Evolutionary conservation across 2,888 invertebrate species (phyloP), one percentile per base, ranked within the genome.

Genomic region (Protodeltote pygarga): DNA sequence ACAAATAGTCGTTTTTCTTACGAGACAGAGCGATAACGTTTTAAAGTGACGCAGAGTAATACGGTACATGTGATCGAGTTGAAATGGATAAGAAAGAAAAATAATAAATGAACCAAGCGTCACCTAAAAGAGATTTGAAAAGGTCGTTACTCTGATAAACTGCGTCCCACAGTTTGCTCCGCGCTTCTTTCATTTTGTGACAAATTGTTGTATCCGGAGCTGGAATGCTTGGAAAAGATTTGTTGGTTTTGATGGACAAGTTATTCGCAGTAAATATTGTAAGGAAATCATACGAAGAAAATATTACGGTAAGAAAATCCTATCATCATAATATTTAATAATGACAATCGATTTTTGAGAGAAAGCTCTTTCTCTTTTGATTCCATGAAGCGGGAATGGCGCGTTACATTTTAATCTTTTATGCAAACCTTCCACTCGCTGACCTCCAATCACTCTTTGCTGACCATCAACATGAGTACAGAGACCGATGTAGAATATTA

Each of bases 111-210:
- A 88, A 87, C 85, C 83, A 71, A 79, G 81, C 81, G 88, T 85
- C 89, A 86, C 87, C 83, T 77, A 85, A 83, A 83, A 77, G 86
- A 87, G 87, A 88, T 89, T 88, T 83, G 83, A 81, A 83, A 87
- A 85, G 82, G 85, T 89, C 89, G 83, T 90, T 89, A 87, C 85
- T 79, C 87, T 87, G 86, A 89, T 89, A 88, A 88, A 89, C 87
- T 85, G 83, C 79, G 75, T 62, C 74, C 77, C 79, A 75, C 79
- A 82, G 80, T 85, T 67, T 83, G 83, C 83, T 83, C 79, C 76
- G 54, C 37, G 28, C 72, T 73, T 72, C 77, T 76, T 78, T 79
- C 79, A 71, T 64, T 70, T 62, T 52, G 71, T 75, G 79, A 83
- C 76, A 82, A 83, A 83, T 85, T 79, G 78, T 80, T 61, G 74